Conservation (phyloP, 2,888 invertebrate genomes). For the Epinotia demarniana region DNA sequence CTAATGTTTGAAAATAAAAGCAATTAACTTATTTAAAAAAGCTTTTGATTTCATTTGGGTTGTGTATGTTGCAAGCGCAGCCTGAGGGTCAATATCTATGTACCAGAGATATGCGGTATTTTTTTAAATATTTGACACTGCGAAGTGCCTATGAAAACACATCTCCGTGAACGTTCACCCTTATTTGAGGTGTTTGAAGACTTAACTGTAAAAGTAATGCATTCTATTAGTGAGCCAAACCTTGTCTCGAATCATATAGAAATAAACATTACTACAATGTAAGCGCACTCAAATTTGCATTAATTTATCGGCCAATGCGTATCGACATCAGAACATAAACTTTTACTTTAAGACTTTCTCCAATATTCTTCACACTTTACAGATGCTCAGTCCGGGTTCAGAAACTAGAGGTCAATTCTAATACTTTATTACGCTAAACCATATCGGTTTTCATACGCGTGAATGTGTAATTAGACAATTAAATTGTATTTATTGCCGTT, state of each 20-base stretch:
- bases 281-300: slow-evolving; percentile 12
- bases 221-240: background rate
- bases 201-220: background rate
- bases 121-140: no score
- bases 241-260: background rate
- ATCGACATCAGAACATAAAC: background rate
- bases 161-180: no score
- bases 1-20: no score
- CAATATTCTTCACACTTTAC: slow-evolving; percentile 18
- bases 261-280: slow-evolving; percentile 1
- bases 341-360: slow-evolving; percentile 23
- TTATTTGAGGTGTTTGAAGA: no score
- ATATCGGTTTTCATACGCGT: slow-evolving; percentile 44
- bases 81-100: no score
- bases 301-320: background rate
- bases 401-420: slow-evolving; percentile 35
- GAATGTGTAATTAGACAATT: slow-evolving; percentile 58
- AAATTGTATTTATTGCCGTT: slow-evolving; percentile 55
- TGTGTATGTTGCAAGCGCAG: no score
- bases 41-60: no score
- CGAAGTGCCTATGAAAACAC: no score
- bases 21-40: no score
- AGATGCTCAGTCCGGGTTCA: slow-evolving; percentile 32
- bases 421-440: slow-evolving; percentile 31
- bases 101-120: no score